Percentiles rank a stretch among this genome's conserved stretches.
These are phyloP conservation scores for Hoplostethus mediterraneus DNA, from an alignment of 2,797 vertebrate genomes.

Conservation along the genomic window DNA sequence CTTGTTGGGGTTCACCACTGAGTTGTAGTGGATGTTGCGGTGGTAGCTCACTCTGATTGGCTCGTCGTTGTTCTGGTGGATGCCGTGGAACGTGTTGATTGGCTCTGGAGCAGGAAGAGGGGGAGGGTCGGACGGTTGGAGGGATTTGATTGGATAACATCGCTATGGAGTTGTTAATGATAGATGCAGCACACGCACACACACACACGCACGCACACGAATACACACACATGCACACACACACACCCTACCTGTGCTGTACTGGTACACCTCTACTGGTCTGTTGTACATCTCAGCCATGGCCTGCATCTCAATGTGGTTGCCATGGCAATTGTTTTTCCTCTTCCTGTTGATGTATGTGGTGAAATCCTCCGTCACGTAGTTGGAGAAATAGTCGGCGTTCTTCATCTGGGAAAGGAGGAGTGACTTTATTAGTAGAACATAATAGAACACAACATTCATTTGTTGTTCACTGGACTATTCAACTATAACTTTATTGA, in stretches of 20 bases:
- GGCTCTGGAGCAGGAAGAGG: constrained; percentile 83
- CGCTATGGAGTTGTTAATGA: background rate
- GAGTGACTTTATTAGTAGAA: no score
- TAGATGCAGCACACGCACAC: background rate
- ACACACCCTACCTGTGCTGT: constrained; percentile 86
- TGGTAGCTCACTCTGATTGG: constrained; percentile 97
- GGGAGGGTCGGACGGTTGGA: background rate
- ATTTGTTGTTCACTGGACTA: no score
- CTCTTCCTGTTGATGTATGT: constrained; percentile 96
- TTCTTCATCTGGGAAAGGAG: constrained; percentile 90
- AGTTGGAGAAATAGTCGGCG: constrained; percentile 95
- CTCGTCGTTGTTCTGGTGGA: constrained; percentile 95
- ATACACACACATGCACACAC: constrained; percentile 7
- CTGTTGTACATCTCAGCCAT: constrained; percentile 98
- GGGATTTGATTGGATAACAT: background rate
- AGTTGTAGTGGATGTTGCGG: constrained; percentile 98
- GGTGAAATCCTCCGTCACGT: constrained; percentile 96
- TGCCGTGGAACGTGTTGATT: constrained; percentile 97
- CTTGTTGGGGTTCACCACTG: constrained; percentile 96
- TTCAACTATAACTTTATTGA: no score
- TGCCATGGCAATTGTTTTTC: constrained; percentile 96
- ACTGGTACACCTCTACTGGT: constrained; percentile 95
- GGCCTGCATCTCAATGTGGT: constrained; percentile 97
- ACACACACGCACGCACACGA: background rate
- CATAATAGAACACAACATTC: no score